Conservation (phyloP, 2,113 vertebrate genomes). For the Myodes glareolus region DNA sequence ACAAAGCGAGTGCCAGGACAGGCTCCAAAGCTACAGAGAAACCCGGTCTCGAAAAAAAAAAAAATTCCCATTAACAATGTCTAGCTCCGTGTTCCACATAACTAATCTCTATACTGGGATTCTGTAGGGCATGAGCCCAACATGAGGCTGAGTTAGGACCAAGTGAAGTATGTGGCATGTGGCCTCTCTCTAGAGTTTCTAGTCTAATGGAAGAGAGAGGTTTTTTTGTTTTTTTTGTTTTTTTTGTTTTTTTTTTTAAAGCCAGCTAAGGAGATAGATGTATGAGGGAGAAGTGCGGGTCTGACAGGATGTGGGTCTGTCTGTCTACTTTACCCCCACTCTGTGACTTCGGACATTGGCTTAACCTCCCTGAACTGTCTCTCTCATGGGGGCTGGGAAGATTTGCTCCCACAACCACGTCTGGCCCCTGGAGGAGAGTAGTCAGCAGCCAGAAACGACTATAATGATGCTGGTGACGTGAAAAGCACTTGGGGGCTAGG, state of each 20-base stretch:
- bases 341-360: background rate
- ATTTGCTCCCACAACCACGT: background rate
- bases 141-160: background rate
- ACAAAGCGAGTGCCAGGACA: too few species aligned
- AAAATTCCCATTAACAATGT: too few species aligned
- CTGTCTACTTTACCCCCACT: background rate
- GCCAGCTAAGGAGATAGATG: too few species aligned
- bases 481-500: background rate
- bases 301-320: background rate
- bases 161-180: background rate
- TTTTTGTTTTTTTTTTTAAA: too few species aligned
- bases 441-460: background rate
- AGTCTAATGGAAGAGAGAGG: background rate
- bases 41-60: too few species aligned
- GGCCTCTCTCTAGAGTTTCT: conserved; percentile 11
- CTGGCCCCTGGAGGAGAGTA: background rate
- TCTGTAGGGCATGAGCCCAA: background rate
- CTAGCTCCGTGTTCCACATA: background rate
- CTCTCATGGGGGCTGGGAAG: background rate
- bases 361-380: background rate
- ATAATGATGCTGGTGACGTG: background rate
- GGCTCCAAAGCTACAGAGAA: too few species aligned
- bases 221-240: too few species aligned
- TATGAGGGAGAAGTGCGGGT: background rate
- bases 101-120: background rate